phyloP scores from a whole-genome alignment of 2,797 vertebrate species.

The Cyprinella venusta region DNA sequence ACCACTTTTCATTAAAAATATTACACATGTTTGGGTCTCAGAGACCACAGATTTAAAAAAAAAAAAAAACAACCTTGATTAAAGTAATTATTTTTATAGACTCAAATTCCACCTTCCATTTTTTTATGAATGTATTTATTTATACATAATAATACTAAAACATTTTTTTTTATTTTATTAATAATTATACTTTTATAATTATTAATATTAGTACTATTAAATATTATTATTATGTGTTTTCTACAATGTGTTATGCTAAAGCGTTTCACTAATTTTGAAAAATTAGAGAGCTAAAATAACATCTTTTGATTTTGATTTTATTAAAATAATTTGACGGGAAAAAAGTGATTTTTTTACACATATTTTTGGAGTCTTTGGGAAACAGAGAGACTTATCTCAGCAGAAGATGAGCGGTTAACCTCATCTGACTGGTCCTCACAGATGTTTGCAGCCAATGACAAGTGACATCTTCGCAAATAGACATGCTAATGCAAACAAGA shows the following conservation, averaged over 20 bases:
- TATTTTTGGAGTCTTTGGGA: neutral
- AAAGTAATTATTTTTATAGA: too few relatives aligned
- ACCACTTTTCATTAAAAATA: too few relatives aligned
- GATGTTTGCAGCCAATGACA: conserved; percentile 53
- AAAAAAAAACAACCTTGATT: too few relatives aligned
- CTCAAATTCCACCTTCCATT: too few relatives aligned
- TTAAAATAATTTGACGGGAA: neutral
- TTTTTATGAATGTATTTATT: too few relatives aligned
- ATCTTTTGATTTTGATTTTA: neutral
- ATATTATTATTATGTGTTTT: neutral
- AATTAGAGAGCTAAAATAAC: neutral
- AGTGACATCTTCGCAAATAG: conserved; percentile 41
- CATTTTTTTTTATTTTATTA: too few relatives aligned
- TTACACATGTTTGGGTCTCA: too few relatives aligned
- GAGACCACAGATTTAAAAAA: too few relatives aligned
- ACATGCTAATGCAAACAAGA: conserved; percentile 6
- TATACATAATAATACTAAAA: too few relatives aligned
- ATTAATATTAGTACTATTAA: neutral
- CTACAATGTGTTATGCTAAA: neutral
- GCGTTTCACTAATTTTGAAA: neutral
- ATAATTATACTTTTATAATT: neutral
- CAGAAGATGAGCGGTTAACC: conserved; percentile 21
- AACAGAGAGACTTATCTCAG: neutral
- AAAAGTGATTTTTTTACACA: neutral
- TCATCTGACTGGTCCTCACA: conserved; percentile 41